A percentile compares a stretch with the other conserved stretches of the same genome.
These are phyloP conservation scores for Anoncus sp. DNA, from an alignment of 2,888 invertebrate species.

Conservation along the genomic window DNA sequence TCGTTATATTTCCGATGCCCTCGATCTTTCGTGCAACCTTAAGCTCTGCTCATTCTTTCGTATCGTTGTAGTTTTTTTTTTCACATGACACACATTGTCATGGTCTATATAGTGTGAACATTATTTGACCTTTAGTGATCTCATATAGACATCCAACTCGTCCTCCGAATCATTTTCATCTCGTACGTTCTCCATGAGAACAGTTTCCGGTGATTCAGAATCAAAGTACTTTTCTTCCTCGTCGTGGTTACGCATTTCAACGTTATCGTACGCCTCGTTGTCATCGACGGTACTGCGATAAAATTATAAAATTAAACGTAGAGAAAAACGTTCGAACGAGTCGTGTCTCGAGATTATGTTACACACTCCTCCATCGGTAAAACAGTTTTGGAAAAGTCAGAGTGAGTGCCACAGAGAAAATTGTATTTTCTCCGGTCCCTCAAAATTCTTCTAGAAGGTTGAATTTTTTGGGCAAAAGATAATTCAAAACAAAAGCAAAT, in stretches of 20 bases:
- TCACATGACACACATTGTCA: too few relatives aligned
- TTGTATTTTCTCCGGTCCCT: too few relatives aligned
- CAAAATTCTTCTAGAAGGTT: too few relatives aligned
- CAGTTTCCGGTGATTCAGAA: constrained; percentile 88
- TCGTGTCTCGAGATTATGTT: too few relatives aligned
- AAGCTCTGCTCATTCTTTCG: constrained; percentile 25
- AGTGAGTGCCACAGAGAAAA: too few relatives aligned
- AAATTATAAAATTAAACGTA: constrained; percentile 40
- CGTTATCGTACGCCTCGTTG: constrained; percentile 91
- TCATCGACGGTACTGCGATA: constrained; percentile 88
- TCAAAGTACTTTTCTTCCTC: constrained; percentile 97
- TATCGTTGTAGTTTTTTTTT: constrained; percentile 12
- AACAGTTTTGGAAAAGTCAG: too few relatives aligned
- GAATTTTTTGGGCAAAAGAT: too few relatives aligned
- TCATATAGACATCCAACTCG: constrained; percentile 91
- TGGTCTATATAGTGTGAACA: constrained; percentile 69
- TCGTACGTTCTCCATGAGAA: constrained; percentile 68
- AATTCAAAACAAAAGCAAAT: too few relatives aligned
- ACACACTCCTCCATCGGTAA: too few relatives aligned
- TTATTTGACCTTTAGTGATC: constrained; percentile 79
- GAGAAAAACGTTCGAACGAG: background rate
- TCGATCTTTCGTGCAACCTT: constrained; percentile 58
- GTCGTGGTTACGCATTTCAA: constrained; percentile 90
- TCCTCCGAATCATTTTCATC: constrained; percentile 83
- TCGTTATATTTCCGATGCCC: constrained; percentile 67